Base-by-base conservation (phyloP, 2,113 vertebrate species). In the Solea senegalensis region DNA sequence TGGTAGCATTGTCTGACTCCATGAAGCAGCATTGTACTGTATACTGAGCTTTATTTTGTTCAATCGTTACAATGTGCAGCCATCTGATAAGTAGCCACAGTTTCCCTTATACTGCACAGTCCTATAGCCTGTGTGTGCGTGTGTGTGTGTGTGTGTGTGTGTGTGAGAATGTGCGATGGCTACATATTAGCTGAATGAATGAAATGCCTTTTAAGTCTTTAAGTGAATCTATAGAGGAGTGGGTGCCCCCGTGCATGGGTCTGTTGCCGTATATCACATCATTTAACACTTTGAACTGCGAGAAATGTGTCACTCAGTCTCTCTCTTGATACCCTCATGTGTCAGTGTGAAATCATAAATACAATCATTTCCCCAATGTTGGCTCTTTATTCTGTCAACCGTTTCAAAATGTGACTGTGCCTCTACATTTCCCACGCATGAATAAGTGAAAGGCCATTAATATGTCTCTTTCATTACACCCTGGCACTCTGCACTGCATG, bases 251-350 rank as follows among this genome's bases (percentile, higher is more conserved):
- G 7, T 77, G 53, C 80, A 85, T 45, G 4, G 72, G 75, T 63
- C 83, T 78, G 62, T 87, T 80, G 83, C 86, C 87, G 84, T 88
- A 82, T 79, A 85, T 89, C 90, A 88, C 88, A 90, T 90, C 85
- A 88, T 91, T 89, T 89, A 89, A 85, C 82, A 84, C 89, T 92
- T 92, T 94, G 91, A 94, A 92, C 89, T 89, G 87, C 90, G 91
- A 92, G 72, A 76, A 86, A 86, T 49, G 58, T 91, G 91, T 92
- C 93, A 92, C 86, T 91, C 84, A 68, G 69, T 74, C 87, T 88
- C 89, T 77, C 89, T 84, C 89, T 82, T 86, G 89, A 89, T 90
- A 88, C 90, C 77, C 84, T 85, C 82, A 86, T 85, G 79, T 90
- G 90, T 92, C 90, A 91, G 82, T 69, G 72, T 81, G 86, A 84